Conservation (phyloP, 2,888 invertebrate species). For the Spialia ferax region DNA sequence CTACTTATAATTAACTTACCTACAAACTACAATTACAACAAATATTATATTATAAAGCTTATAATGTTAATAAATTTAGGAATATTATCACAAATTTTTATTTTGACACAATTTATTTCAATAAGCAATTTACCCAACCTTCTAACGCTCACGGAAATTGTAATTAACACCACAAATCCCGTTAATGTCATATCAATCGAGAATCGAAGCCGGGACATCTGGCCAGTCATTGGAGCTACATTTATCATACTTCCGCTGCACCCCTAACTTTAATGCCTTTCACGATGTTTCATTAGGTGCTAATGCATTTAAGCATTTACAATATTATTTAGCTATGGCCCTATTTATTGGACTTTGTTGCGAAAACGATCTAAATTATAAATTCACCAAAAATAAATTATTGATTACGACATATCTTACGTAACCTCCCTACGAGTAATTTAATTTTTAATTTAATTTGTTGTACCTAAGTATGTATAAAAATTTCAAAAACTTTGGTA, state of each 20-base stretch:
- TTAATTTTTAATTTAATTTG: too few species aligned
- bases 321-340: constrained; percentile 50
- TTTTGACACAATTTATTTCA: neutral
- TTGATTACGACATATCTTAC: too few species aligned
- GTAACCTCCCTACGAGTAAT: too few species aligned
- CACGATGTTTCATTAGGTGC: constrained; percentile 84
- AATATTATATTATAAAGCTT: too few species aligned
- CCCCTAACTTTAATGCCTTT: constrained; percentile 78
- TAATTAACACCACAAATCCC: constrained; percentile 42
- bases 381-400: too few species aligned
- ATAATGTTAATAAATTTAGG: too few species aligned
- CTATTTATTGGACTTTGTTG: too few species aligned
- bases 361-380: too few species aligned
- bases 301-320: constrained; percentile 76
- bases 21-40: too few species aligned
- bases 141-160: constrained; percentile 14
- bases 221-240: constrained; percentile 76
- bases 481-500: too few species aligned
- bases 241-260: constrained; percentile 80
- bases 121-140: neutral
- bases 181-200: constrained; percentile 67
- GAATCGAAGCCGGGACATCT: constrained; percentile 69
- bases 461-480: too few species aligned
- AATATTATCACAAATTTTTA: neutral
- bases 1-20: too few species aligned